Evolutionary conservation across 2,113 vertebrate species (phyloP).

Genomic region (Xiphophorus maculatus): DNA sequence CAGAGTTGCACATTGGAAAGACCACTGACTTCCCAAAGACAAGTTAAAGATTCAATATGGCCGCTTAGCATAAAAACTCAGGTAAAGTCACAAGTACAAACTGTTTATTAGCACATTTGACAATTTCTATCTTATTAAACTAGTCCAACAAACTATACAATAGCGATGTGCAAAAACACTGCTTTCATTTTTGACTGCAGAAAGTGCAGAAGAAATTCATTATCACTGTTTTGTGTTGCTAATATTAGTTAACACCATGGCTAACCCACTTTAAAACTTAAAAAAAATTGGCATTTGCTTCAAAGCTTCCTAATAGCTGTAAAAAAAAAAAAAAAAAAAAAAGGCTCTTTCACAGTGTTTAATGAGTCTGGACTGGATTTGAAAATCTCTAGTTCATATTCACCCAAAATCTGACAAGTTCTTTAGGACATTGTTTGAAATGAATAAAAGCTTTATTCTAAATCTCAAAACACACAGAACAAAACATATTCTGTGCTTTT

Average conservation of each 20-base stretch:
- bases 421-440: background rate
- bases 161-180: background rate
- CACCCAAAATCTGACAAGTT: background rate
- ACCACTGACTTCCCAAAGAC: too few species aligned
- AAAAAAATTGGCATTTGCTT: too few species aligned
- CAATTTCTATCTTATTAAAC: background rate
- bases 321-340: background rate
- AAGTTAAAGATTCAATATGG: too few species aligned
- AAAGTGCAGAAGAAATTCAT: background rate
- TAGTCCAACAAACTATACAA: background rate
- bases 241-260: background rate
- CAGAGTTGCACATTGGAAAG: too few species aligned
- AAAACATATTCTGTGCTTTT: background rate
- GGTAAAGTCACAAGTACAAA: background rate
- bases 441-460: background rate
- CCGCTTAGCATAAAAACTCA: too few species aligned
- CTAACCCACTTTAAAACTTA: too few species aligned
- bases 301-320: too few species aligned
- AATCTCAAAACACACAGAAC: background rate
- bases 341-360: background rate
- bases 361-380: too few species aligned
- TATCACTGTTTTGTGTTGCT: background rate
- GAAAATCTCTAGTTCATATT: background rate
- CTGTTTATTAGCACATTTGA: background rate
- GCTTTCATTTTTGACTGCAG: background rate